Evolutionary conservation across 35 echinoderm and acorn worm species (phyloP), one percentile per base, ranked within the genome.

Genomic region (Holothuria glaberrima): DNA sequence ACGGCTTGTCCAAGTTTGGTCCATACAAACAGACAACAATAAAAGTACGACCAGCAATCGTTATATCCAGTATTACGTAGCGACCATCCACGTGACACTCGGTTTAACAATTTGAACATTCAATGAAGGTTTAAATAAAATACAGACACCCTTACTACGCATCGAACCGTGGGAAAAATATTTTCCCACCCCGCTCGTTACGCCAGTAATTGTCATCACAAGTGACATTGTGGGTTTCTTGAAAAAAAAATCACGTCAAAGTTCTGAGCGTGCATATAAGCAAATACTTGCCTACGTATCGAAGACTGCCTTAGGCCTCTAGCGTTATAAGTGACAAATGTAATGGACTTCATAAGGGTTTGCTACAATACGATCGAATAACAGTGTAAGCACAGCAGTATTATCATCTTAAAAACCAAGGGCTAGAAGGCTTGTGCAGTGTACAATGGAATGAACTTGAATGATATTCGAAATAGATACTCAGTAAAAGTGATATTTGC

Each of bases 161-260:
- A 48, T 75, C 17, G 67, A 50, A 29, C 87, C 69, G 58, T 89
- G 87, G 17, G 87, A 72, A 41, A 74, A 89, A 9, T 20, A 89
- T 73, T 56, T 71, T 73, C 48, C 86, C 86, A 50, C 86, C 86
- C 86, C 86, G 74, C 46, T 89, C 86, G 5, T 58, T 38, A 12
- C 56, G 67, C 86, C 86, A 89, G 21, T 48, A 29, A 33, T 72
- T 72, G 50, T 89, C 86, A 58, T 35, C 71, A 56, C 28, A 36
- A 17, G 5, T 48, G 25, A 5, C 35, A 71, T 64, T 88, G 66
- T 89, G 52, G 58, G 86, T 89, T 56, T 89, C 86, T 75, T 89
- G 68, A n/a, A n/a, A 26, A 75, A 71, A 89, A 46, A 19, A 75
- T 87, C 35, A 87, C 44, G 45, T 87, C 83, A 14, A 64, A 60